Conservation (phyloP, 2,888 invertebrate species). For the Drosophila mercatorum region DNA sequence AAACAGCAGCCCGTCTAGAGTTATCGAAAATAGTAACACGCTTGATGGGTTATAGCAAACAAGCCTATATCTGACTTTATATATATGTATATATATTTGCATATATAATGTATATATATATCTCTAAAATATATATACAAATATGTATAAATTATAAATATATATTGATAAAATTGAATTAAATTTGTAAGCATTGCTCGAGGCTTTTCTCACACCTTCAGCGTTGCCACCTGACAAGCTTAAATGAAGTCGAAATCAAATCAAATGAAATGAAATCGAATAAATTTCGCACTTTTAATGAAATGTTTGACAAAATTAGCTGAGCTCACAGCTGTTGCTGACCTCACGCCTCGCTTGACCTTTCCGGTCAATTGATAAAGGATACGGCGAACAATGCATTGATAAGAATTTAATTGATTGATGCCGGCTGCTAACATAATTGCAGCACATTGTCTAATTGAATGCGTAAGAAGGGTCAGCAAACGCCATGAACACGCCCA, state of each 20-base stretch:
- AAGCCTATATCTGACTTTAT: too few species aligned
- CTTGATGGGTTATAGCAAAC: too few species aligned
- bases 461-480: slow-evolving; percentile 9
- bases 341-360: neutral
- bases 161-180: neutral
- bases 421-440: slow-evolving; percentile 59
- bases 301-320: slow-evolving; percentile 2
- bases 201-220: too few species aligned
- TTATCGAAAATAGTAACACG: too few species aligned
- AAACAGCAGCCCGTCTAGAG: too few species aligned
- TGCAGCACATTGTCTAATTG: slow-evolving; percentile 65
- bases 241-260: neutral
- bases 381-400: slow-evolving; percentile 30
- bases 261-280: neutral
- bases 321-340: slow-evolving; percentile 1
- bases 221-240: neutral
- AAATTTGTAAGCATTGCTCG: neutral
- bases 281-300: slow-evolving; percentile 7
- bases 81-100: too few species aligned
- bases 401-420: slow-evolving; percentile 68
- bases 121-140: too few species aligned
- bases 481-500: neutral
- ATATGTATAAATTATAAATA: neutral
- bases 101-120: too few species aligned
- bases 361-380: slow-evolving; percentile 3